phyloP scores from a whole-genome alignment of 2,113 vertebrate genomes.

The Rhinoderma darwinii region DNA sequence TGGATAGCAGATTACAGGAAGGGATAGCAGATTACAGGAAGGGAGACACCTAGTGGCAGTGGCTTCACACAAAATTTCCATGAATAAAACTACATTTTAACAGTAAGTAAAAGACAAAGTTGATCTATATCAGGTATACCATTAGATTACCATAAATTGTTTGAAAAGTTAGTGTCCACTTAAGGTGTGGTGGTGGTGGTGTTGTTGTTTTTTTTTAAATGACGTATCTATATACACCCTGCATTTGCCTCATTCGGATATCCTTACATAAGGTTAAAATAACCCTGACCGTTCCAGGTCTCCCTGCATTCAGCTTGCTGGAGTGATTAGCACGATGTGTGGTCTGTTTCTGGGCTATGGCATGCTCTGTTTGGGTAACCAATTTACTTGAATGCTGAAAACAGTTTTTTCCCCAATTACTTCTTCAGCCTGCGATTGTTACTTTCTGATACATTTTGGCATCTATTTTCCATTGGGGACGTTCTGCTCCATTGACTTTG shows the following conservation, averaged over 20 bases:
- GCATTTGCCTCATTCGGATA: not conserved
- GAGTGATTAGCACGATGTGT: conserved; percentile 27
- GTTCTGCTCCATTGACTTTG: conserved; percentile 34
- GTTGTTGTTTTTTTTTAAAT: too few species aligned
- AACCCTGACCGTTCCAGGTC: conserved; percentile 7
- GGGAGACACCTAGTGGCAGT: too few species aligned
- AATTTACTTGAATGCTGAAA: conserved; percentile 47
- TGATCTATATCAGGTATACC: too few species aligned
- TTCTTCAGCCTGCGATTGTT: conserved; percentile 52
- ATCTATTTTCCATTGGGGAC: conserved; percentile 44
- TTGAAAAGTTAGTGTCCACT: too few species aligned
- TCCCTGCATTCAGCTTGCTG: not conserved
- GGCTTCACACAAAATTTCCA: too few species aligned
- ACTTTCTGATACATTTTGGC: conserved; percentile 35
- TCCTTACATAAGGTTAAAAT: conserved; percentile 15
- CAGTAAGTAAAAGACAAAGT: too few species aligned
- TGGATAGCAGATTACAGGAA: too few species aligned
- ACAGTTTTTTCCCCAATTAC: conserved; percentile 32
- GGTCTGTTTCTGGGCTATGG: conserved; percentile 46
- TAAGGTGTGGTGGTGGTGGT: too few species aligned
- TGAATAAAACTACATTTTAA: too few species aligned
- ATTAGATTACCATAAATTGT: too few species aligned
- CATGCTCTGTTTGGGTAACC: conserved; percentile 44
- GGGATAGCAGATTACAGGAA: too few species aligned
- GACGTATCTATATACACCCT: not conserved